phyloP scores from a whole-genome alignment of 2,888 invertebrate species.

The Pycnomerus fuliginosus region DNA sequence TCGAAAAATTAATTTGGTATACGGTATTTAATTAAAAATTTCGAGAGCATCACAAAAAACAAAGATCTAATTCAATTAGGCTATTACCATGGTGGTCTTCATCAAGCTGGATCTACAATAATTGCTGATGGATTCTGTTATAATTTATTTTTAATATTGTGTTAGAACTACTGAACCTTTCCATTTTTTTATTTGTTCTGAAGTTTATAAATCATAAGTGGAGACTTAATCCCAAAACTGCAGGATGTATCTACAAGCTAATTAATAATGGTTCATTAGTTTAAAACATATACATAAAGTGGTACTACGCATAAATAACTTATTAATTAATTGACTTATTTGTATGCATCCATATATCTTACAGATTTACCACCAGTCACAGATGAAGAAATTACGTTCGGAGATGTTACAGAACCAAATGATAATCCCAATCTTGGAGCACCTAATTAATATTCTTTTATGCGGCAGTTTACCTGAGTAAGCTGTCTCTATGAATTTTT shows the following conservation, averaged over 20 bases:
- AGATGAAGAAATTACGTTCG: slow-evolving; percentile 3
- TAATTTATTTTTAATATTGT: not conserved
- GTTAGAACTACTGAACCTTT: not conserved
- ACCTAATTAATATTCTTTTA: slow-evolving; percentile 16
- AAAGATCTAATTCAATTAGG: slow-evolving; percentile 9
- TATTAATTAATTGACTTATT: slow-evolving; percentile 16
- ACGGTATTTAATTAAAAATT: slow-evolving; percentile 13
- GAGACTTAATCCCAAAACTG: slow-evolving; percentile 8
- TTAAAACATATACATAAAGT: slow-evolving; percentile 12
- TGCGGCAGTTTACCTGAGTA: slow-evolving; percentile 16
- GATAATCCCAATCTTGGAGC: not conserved
- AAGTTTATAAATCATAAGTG: slow-evolving; percentile 12
- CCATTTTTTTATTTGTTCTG: not conserved
- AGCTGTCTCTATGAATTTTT: slow-evolving; percentile 13
- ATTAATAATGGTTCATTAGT: slow-evolving; percentile 22
- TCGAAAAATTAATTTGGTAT: slow-evolving; percentile 12
- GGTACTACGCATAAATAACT: slow-evolving; percentile 11
- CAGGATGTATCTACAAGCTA: slow-evolving; percentile 4
- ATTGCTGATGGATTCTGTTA: not conserved
- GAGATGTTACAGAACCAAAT: not conserved
- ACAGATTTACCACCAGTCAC: slow-evolving; percentile 7
- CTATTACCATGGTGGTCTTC: slow-evolving; percentile 3
- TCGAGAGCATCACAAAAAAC: slow-evolving; percentile 9
- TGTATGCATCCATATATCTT: slow-evolving; percentile 12
- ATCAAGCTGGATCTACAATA: slow-evolving; percentile 1